Base-by-base conservation (phyloP, 2,113 vertebrate genomes). In the Choloepus hoffmanni region DNA sequence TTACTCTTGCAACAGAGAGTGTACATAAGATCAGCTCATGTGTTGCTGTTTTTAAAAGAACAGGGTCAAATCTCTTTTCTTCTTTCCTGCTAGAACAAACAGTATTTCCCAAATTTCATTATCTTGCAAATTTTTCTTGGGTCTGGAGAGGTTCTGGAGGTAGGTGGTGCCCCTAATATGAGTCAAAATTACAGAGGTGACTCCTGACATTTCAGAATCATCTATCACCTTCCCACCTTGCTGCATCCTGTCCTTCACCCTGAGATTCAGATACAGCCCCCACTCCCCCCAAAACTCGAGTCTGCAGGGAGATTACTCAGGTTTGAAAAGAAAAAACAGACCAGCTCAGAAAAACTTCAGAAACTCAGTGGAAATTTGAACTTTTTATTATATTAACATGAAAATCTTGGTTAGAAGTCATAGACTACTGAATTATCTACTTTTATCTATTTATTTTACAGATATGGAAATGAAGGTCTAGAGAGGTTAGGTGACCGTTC, bases 21-120 rank as follows among this genome's bases (percentile, higher is more conserved):
- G 89, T 65, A 65, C 14, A 3, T 65, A 28, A 91, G 18, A 78
- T 45, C 74, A 85, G 26, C 40, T 36, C 24, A 36, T 13, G 14
- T 60, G 83, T 91, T 91, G 33, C 53, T 74, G 5, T 74, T 92
- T 96, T 55, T 74, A 70, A 88, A 89, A 84, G 26, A 33, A 70
- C 6, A 43, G 58, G 45, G 50, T 50, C 48, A 88, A 81, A 90
- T 84, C 74, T 65, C 28, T 53, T 58, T 87, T 90, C 79, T 62
- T 28, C 9, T 62, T 2, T 85, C 79, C 65, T 48, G 23, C 40
- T 82, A 84, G 62, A 53, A 67, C 63, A 43, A 74, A 62, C 28
- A 70, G 43, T 1, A 4, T 26, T 70, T 10, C 43, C 36, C 50
- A 65, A 18, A 50, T 72, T 84, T 81, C n/a, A 15, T 36, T 24